A percentile compares a stretch with the other conserved stretches of the same genome.
These are phyloP conservation scores for Macrobrachium nipponense DNA, from an alignment of 1,140 invertebrate genomes.

Conservation along the genomic window DNA sequence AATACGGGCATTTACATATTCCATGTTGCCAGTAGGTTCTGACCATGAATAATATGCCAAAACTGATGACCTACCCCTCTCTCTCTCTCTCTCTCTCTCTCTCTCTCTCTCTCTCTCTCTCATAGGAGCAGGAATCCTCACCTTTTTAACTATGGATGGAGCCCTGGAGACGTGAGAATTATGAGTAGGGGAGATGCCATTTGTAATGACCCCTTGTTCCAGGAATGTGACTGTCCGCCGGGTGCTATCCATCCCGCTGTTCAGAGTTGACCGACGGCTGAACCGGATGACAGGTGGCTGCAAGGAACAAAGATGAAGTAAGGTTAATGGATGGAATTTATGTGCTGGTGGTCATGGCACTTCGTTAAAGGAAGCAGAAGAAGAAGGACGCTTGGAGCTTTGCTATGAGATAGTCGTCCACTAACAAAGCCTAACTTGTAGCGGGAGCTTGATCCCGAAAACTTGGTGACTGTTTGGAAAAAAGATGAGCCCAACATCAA, in stretches of 20 bases:
- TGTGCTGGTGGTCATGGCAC: too few relatives aligned
- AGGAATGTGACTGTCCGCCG: slow-evolving; percentile 27
- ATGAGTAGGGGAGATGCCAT: slow-evolving; percentile 12
- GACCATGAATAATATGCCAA: not conserved
- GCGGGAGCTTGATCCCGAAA: too few relatives aligned
- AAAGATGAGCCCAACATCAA: too few relatives aligned
- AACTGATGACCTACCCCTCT: not conserved
- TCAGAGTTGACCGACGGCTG: slow-evolving; percentile 14
- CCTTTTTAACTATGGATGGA: not conserved
- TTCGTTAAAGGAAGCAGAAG: too few relatives aligned
- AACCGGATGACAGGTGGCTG: slow-evolving; percentile 23
- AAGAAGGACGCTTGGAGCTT: too few relatives aligned
- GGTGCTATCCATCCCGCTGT: slow-evolving; percentile 18
- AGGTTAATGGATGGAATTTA: too few relatives aligned
- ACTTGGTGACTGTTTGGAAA: too few relatives aligned
- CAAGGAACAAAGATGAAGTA: not conserved
- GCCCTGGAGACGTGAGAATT: not conserved
- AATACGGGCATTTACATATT: not conserved
- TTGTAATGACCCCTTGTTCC: slow-evolving; percentile 8
- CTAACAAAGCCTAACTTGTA: too few relatives aligned
- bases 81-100: slow-evolving; percentile 12
- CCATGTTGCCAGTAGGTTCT: too few relatives aligned
- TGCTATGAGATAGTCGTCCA: too few relatives aligned
- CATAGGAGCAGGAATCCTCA: not conserved
- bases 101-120: not conserved